Conservation (phyloP, 1,140 invertebrate genomes). For the Helicoverpa zea region DNA sequence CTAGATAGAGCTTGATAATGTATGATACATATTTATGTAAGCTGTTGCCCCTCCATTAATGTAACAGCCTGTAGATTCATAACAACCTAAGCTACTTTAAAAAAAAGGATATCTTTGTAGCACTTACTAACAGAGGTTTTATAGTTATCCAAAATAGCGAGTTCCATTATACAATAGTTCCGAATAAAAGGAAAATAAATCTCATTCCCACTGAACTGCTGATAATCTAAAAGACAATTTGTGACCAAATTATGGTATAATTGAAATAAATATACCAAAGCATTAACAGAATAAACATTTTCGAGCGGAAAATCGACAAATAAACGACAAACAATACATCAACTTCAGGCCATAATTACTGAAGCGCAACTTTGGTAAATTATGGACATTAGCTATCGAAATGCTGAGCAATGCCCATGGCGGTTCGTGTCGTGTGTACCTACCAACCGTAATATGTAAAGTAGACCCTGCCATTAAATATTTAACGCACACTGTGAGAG, state of each 20-base stretch:
- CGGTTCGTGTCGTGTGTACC: constrained; percentile 5
- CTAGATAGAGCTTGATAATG: too few relatives aligned
- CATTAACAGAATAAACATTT: constrained; percentile 13
- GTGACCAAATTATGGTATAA: neutral
- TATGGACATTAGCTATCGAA: constrained; percentile 52
- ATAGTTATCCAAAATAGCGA: too few relatives aligned
- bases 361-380: constrained; percentile 41
- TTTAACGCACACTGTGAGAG: constrained; percentile 46
- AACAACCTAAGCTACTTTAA: too few relatives aligned
- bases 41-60: too few relatives aligned
- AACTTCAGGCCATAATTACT: constrained; percentile 43
- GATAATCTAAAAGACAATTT: neutral
- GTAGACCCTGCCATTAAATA: constrained; percentile 52
- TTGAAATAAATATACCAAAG: constrained; percentile 13
- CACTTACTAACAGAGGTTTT: too few relatives aligned
- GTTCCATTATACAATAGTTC: too few relatives aligned
- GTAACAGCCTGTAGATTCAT: too few relatives aligned
- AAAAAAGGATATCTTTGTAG: too few relatives aligned
- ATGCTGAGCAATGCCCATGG: constrained; percentile 47
- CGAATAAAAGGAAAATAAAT: too few relatives aligned
- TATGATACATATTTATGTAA: too few relatives aligned
- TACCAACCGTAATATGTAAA: constrained; percentile 51
- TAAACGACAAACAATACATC: constrained; percentile 24
- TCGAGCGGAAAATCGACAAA: neutral
- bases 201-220: too few relatives aligned